A percentile compares a stretch with the other conserved stretches of the same genome.
Conservation (phyloP, 2,888 invertebrate species). For the Euphydryas editha region DNA sequence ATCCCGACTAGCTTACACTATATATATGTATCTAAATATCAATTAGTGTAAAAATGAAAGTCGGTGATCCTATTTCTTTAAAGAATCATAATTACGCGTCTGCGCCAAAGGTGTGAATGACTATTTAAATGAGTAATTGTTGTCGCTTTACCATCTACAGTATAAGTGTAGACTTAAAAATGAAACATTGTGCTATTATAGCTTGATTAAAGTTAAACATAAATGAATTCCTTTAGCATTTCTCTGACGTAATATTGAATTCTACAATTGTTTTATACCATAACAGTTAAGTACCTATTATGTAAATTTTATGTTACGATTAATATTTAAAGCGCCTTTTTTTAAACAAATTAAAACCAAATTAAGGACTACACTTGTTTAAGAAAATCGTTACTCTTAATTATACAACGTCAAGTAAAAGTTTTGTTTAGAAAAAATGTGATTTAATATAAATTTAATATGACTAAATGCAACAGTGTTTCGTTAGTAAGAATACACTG, state of each 20-base stretch:
- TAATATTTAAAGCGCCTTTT: too few species aligned
- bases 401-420: too few species aligned
- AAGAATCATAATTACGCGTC: constrained; percentile 28
- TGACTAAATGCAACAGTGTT: neutral
- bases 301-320: too few species aligned
- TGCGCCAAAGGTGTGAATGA: constrained; percentile 34
- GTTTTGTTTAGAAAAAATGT: too few species aligned
- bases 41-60: neutral
- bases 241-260: too few species aligned
- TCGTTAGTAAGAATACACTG: neutral
- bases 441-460: too few species aligned
- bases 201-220: neutral
- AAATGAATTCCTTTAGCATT: too few species aligned
- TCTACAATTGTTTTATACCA: too few species aligned
- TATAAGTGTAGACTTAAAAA: constrained; percentile 10
- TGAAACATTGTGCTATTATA: constrained; percentile 1
- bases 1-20: constrained; percentile 7
- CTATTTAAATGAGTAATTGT: constrained; percentile 25
- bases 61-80: constrained; percentile 14
- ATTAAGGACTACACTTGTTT: too few species aligned
- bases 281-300: too few species aligned
- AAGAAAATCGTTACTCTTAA: too few species aligned
- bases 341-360: too few species aligned
- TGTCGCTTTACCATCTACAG: constrained; percentile 21
- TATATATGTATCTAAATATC: neutral